Evolutionary conservation across 37 sponge, comb jelly and placozoan genomes (phyloP), one percentile per base, ranked within the genome.

Genomic region (Oscarella lobularis): DNA sequence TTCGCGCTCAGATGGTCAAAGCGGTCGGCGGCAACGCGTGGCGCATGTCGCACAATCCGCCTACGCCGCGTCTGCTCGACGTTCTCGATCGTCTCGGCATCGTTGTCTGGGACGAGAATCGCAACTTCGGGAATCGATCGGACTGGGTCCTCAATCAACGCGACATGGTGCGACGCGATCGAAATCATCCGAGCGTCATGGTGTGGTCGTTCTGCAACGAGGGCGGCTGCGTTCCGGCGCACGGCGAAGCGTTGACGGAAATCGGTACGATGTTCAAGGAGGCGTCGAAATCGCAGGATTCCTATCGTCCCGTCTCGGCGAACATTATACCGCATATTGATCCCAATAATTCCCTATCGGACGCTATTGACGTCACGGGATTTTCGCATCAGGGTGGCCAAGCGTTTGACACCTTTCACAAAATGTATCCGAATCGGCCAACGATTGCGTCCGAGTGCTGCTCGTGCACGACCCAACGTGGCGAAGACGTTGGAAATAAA

Each of bases 141-240:
- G 33, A 76, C 9, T 84, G 80, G 80, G 75, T 84, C 1, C 36
- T 72, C 5, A 14, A 6, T 20, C 72, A 84, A 36, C 38, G 72
- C 39, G 80, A 79, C 76, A 85, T 85, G 85, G 85, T 85, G 66
- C 80, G 36, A 35, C 72, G 85, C 31, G 85, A 85, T 76, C 81
- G 85, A 14, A 85, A 85, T 72, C 85, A 85, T 80, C 85, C 85
- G n/a, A 76, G 81, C 31, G 67, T 85, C 40, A 80, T 85, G 78
- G 66, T 32, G 31, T 85, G 85, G 85, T 85, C 85, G 1, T 80
- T 85, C 60, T 80, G 85, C 73, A 85, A 85, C 71, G 81, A 85
- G 36, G 85, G 40, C 3, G 85, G 81, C 20, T 84, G 85, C 65
- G 9, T 66, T 40, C 70, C 9, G 34, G 39, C 31, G 2, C 32